Conservation (phyloP, 2,797 vertebrate species). For the Paratrypauchen microcephalus region DNA sequence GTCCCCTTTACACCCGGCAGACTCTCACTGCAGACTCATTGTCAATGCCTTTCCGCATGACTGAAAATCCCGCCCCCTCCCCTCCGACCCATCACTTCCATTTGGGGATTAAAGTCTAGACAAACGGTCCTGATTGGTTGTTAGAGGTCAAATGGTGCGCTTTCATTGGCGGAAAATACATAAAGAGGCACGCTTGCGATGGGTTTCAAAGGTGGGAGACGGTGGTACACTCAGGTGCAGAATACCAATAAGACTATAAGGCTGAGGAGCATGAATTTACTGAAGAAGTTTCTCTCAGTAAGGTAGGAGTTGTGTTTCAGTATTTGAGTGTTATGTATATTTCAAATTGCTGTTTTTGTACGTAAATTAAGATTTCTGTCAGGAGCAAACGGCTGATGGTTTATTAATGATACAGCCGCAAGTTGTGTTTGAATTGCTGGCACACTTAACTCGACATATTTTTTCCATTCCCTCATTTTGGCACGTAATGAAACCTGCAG, state of each 20-base stretch:
- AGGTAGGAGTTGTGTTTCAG: slow-evolving; percentile 35
- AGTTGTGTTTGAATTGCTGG: neutral
- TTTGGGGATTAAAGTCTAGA: slow-evolving; percentile 72
- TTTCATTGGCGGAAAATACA: slow-evolving; percentile 64
- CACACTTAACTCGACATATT: slow-evolving; percentile 14
- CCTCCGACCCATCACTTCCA: slow-evolving; percentile 21
- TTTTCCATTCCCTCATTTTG: slow-evolving; percentile 26
- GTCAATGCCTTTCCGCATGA: slow-evolving; percentile 67
- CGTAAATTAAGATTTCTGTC: neutral
- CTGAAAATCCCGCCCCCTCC: slow-evolving; percentile 39
- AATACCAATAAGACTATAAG: slow-evolving; percentile 28
- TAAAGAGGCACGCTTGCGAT: slow-evolving; percentile 58
- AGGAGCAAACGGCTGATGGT: slow-evolving; percentile 11
- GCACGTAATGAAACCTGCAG: slow-evolving; percentile 25
- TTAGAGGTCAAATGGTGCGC: slow-evolving; percentile 28
- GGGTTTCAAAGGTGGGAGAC: slow-evolving; percentile 72
- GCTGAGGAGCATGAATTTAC: slow-evolving; percentile 27
- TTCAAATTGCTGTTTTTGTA: neutral
- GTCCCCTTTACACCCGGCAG: slow-evolving; percentile 44
- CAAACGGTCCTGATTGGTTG: slow-evolving; percentile 67
- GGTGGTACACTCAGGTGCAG: slow-evolving; percentile 47
- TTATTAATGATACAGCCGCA: neutral
- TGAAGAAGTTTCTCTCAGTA: slow-evolving; percentile 35
- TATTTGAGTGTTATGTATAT: neutral
- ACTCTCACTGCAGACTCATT: slow-evolving; percentile 71